phyloP scores from a whole-genome alignment of 2,888 invertebrate genomes.

The Tipula vernalis region DNA sequence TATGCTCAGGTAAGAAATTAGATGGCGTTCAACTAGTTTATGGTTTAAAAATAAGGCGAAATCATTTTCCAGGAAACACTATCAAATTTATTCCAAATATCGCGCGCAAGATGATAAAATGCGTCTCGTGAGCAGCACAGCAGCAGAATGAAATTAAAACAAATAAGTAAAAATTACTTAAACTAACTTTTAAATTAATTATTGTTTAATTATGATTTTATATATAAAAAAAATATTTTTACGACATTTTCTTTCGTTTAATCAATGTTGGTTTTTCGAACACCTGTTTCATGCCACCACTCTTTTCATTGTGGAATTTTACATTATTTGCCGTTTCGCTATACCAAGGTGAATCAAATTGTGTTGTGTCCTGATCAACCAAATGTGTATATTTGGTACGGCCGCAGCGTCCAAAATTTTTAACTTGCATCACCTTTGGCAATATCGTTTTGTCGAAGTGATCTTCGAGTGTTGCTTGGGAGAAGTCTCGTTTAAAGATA shows the following conservation, averaged over 20 bases:
- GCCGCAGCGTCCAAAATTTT: constrained; percentile 97
- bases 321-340: constrained; percentile 79
- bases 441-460: constrained; percentile 98
- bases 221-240: background rate
- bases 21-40: no score
- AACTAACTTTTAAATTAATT: background rate
- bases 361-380: constrained; percentile 97
- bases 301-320: constrained; percentile 74
- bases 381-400: constrained; percentile 98
- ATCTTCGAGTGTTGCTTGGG: constrained; percentile 93
- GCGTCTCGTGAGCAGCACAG: no score
- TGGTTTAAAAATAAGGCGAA: no score
- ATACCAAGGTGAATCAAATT: constrained; percentile 95
- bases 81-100: no score
- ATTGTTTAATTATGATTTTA: background rate
- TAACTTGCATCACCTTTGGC: constrained; percentile 99
- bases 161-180: background rate
- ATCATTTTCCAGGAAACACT: no score
- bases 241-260: constrained; percentile 29
- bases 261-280: constrained; percentile 72
- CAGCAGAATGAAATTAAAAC: background rate
- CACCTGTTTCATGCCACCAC: constrained; percentile 85
- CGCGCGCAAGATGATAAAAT: no score
- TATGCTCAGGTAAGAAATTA: no score
- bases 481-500: constrained; percentile 85